Base-by-base conservation (phyloP, 2,113 vertebrate species). In the Pterophyllum scalare region DNA sequence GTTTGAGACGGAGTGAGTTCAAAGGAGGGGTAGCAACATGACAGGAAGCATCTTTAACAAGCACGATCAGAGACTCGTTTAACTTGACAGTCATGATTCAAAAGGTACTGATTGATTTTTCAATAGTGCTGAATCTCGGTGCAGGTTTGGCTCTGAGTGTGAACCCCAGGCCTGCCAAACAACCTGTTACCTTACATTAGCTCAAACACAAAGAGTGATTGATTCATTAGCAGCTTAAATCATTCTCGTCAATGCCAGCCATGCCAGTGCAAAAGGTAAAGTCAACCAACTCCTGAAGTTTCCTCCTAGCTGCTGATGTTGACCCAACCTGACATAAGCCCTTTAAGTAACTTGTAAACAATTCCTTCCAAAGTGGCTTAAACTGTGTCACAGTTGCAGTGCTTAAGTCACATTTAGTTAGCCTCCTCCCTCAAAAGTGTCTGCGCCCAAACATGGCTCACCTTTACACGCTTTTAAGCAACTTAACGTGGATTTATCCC, bases 391-490 rank as follows among this genome's bases (percentile, higher is more conserved):
- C 87, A 75, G 58, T 77, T 33, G 81, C 88, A 17, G 64, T 49
- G 81, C 49, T 78, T 38, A 58, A 88, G 88, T 93, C 88, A 77
- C 85, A 26, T 85, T 75, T 33, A 49, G 49, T 91, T 84, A 82
- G 80, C 83, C 88, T 85, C 84, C 83, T 70, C 56, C 70, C 61
- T 79, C 79, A n/a, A 33, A 88, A 67, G 87, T 77, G 84, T 84
- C 82, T 82, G 79, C 14, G 3, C 85, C 84, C 57, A 65, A 91
- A 86, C 81, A 22, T 59, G 79, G 79, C 90, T 93, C 92, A 91
- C 92, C 91, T 91, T 89, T 82, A 89, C 86, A 90, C 64, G 82
- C 88, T 87, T 89, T 87, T 93, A 91, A 93, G 91, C 92, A 90
- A 88, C 83, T 93, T 92, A 95, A 43, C 80, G 12, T 33, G 90